A percentile compares a stretch with the other conserved stretches of the same genome.
Conservation (phyloP, 2,113 vertebrate genomes). For the Thalassarche chlororhynchos region DNA sequence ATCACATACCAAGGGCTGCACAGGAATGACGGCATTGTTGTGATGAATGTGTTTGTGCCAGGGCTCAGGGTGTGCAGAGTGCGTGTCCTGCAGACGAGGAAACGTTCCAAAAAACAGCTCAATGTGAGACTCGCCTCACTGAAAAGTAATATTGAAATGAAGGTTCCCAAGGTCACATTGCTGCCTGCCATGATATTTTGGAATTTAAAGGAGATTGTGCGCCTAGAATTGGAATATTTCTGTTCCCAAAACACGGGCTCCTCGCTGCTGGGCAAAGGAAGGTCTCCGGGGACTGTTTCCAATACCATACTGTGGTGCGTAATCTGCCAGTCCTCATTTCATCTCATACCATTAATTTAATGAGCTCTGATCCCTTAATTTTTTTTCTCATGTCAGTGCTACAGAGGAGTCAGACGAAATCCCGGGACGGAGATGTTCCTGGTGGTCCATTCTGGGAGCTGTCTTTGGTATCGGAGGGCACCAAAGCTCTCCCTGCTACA, state of each 20-base stretch:
- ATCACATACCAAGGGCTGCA: background rate
- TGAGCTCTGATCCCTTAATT: background rate
- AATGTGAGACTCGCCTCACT: background rate
- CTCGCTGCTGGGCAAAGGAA: background rate
- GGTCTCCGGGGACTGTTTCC: background rate
- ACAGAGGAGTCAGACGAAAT: background rate
- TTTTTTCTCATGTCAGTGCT: background rate
- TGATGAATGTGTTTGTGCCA: background rate
- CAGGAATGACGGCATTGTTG: accelerated
- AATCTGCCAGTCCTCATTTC: background rate
- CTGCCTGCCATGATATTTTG: background rate
- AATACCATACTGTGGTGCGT: background rate
- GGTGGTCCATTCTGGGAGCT: background rate
- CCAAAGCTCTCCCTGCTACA: background rate
- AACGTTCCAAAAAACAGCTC: background rate
- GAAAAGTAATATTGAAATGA: background rate
- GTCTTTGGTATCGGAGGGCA: background rate
- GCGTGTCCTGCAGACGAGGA: background rate
- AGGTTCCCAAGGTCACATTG: background rate
- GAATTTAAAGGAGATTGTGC: background rate
- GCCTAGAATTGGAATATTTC: background rate
- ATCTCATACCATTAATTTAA: background rate
- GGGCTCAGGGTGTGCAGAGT: background rate
- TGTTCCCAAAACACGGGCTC: background rate
- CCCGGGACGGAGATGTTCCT: accelerated